Base-by-base conservation (phyloP, 2,113 vertebrate genomes). In the Phylloscopus trochiloides region DNA sequence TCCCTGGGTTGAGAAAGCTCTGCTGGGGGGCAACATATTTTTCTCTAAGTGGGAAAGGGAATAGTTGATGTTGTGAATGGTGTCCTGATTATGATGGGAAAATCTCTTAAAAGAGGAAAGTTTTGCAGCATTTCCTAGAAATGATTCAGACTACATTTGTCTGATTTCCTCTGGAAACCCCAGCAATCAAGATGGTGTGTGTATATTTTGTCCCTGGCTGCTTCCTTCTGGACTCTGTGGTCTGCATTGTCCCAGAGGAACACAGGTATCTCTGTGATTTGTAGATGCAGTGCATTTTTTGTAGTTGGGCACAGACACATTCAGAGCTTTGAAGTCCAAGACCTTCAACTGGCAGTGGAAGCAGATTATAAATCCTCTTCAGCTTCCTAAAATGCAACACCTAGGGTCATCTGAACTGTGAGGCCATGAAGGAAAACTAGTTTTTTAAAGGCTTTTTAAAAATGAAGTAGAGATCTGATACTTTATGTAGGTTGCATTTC, bases 41-140 rank as follows among this genome's bases (percentile, higher is more conserved):
- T 76, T 51, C n/a, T 74, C 18, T 19, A n/a, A 61, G 70, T 58
- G 70, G 54, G 57, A 88, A 92, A 51, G 72, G 38, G 14, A 81
- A 89, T 26, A 61, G 66, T 18, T 19, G 52, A 59, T 42, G 48
- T 22, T 74, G 66, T 50, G 63, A 91, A 79, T 20, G 51, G 76
- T 63, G 59, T 52, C 36, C 31, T 77, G 74, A 58, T 83, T 59
- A 70, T 17, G n/a, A 71, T 29, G 78, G 74, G 5, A 90, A 89
- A 91, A 70, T 58, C 43, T 67, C 80, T 45, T 20, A 32, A 66
- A 79, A 80, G 32, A 90, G 34, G 43, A 51, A 86, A 70, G 63
- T 74, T 96, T 88, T 92, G 85, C 38, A 71, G 87, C 14, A 10
- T 86, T 95, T 96, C 78, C 81, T 93, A 90, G 63, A 86, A 62